Conservation (phyloP, 2,113 vertebrate genomes). For the Uria aalge region DNA sequence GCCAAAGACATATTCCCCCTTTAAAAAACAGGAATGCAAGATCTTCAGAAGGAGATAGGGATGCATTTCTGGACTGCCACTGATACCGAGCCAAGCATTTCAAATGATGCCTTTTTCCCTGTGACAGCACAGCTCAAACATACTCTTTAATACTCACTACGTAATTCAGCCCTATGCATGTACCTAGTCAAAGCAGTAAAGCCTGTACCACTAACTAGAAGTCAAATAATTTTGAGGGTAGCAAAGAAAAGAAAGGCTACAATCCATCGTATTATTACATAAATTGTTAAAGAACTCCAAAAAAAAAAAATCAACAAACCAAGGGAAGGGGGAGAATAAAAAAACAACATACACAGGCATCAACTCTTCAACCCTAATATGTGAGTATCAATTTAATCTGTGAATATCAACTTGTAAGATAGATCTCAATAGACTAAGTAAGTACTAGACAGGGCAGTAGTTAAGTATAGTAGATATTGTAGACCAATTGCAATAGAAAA, state of each 20-base stretch:
- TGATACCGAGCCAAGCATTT: not conserved
- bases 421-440: not conserved
- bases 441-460: not conserved
- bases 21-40: not conserved
- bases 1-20: not conserved
- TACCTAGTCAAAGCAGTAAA: not conserved
- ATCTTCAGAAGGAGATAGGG: not conserved
- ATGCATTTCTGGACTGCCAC: not conserved
- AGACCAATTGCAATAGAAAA: not conserved
- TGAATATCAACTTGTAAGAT: not conserved
- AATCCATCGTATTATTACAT: not conserved
- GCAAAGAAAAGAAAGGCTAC: not conserved
- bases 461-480: not conserved
- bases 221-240: not conserved
- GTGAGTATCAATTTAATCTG: not conserved
- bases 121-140: not conserved
- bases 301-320: not conserved
- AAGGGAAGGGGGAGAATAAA: not conserved
- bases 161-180: not conserved
- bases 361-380: not conserved
- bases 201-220: not conserved
- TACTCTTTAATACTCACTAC: not conserved
- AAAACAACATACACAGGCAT: fast-evolving
- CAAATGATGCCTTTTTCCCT: not conserved
- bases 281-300: not conserved